These are phyloP conservation scores for Cyprinus carpio DNA, from an alignment of 2,113 vertebrate species.

Conservation along the genomic window DNA sequence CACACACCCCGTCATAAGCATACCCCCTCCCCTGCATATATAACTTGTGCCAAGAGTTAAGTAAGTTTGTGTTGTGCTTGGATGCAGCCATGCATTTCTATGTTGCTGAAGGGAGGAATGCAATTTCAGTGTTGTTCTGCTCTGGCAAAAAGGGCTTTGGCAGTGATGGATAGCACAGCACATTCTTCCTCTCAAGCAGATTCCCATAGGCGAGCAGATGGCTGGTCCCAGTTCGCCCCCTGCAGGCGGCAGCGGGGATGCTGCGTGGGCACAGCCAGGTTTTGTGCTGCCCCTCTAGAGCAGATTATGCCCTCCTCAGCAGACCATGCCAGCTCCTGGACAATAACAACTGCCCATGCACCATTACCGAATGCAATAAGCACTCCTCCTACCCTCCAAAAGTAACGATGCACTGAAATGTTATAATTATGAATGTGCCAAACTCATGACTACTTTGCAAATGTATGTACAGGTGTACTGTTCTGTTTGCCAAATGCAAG, in stretches of 20 bases:
- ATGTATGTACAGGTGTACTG: conserved; percentile 71
- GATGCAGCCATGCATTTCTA: conserved; percentile 16
- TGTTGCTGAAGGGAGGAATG: conserved; percentile 48
- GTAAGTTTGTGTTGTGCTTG: conserved; percentile 32
- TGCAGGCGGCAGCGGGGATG: conserved; percentile 70
- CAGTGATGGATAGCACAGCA: conserved; percentile 69
- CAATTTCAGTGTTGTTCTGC: conserved; percentile 42
- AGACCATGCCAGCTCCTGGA: conserved; percentile 61
- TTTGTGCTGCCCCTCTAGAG: conserved; percentile 59
- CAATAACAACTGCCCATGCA: conserved; percentile 67
- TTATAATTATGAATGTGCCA: conserved; percentile 75
- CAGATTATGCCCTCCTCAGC: conserved; percentile 58
- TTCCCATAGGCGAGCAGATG: conserved; percentile 78
- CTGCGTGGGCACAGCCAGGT: conserved; percentile 62
- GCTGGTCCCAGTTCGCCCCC: conserved; percentile 73
- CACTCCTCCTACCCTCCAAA: conserved; percentile 72
- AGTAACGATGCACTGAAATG: conserved; percentile 67
- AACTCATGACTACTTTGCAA: conserved; percentile 68
- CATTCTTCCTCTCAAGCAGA: conserved; percentile 66
- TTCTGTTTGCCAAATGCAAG: conserved; percentile 60
- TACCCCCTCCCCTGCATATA: conserved; percentile 39
- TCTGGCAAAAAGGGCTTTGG: conserved; percentile 55
- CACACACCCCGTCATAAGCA: conserved; percentile 27
- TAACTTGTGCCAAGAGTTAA: conserved; percentile 51
- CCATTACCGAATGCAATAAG: conserved; percentile 75